Base-by-base conservation (phyloP, 2,113 vertebrate species). In the Pollachius pollachius region DNA sequence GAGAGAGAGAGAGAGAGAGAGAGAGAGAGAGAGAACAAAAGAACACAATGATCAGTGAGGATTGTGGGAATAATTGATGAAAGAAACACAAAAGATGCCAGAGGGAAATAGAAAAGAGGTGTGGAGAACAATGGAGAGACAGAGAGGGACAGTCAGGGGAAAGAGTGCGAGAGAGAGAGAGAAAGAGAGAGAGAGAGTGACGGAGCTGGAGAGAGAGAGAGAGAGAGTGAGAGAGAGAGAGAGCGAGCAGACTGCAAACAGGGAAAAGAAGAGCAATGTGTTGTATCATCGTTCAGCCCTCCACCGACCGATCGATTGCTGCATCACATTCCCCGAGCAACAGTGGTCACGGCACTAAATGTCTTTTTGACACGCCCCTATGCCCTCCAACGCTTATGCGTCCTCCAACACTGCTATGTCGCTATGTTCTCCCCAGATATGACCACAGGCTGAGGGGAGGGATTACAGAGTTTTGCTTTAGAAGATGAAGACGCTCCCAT, bases 401-500 rank as follows among this genome's bases (percentile, higher is more conserved):
- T 56, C 81, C 81, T 73, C 75, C 74, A 73, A 48, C 41, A 13
- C 41, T 13, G 5, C 8, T 23, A 7, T 72, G 81, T 74, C 85
- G 75, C 64, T 66, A 70, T 23, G 72, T 75, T 71, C 69, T 78
- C 73, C 66, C 79, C 71, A 82, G 78, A 77, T 63, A 57, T 54
- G 67, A 68, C 69, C 16, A 56, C 6, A 65, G 58, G 71, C 69
- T 74, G 81, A 68, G 75, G 30, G 41, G 41, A 48, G 41, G 41
- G 17, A n/a, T 17, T 16, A 57, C 15, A n/a, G 15, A 57, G 54
- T 5, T 16, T 57, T 13, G 64, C 72, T 75, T 64, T 81, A 67
- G 69, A 73, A 79, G 80, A 80, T 87, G 78, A 80, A 23, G 68
- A 79, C 80, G 62, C 75, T 41, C 76, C 79, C 85, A 89, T 90